Percentiles rank a stretch among this genome's conserved stretches.
Evolutionary conservation across 2,888 invertebrate species (phyloP).

Genomic region (Blastobasis lacticolella): DNA sequence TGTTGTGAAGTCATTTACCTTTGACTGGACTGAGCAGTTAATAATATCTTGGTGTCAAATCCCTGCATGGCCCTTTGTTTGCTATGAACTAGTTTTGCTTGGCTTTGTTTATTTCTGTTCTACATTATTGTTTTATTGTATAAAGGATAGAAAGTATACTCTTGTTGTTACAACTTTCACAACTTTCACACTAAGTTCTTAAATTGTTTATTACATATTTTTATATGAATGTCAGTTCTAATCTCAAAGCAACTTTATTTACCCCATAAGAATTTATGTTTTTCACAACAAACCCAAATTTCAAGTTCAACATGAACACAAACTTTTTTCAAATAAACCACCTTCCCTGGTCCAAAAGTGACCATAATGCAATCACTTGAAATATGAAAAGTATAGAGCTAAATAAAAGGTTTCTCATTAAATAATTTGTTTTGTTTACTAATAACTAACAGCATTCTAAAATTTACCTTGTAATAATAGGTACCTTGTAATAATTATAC

Average conservation of each 20-base stretch:
- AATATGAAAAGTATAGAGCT: too few species aligned
- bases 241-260: background rate
- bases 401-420: too few species aligned
- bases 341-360: too few species aligned
- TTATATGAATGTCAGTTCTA: background rate
- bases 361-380: too few species aligned
- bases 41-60: slow-evolving; percentile 50
- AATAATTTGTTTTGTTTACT: too few species aligned
- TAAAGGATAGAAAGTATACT: slow-evolving; percentile 36
- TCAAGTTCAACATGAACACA: too few species aligned
- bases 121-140: slow-evolving; percentile 4
- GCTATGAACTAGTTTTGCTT: slow-evolving; percentile 23
- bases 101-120: slow-evolving; percentile 16
- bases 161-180: slow-evolving; percentile 45
- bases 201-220: too few species aligned
- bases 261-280: background rate
- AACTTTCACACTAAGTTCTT: slow-evolving; percentile 39
- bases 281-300: background rate
- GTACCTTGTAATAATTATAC: too few species aligned
- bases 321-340: too few species aligned
- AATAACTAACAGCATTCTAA: too few species aligned
- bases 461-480: too few species aligned
- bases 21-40: slow-evolving; percentile 51
- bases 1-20: slow-evolving; percentile 70
- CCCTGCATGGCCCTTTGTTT: slow-evolving; percentile 38